Base-by-base conservation (phyloP, 2,797 vertebrate genomes). In the Falco columbarius region DNA sequence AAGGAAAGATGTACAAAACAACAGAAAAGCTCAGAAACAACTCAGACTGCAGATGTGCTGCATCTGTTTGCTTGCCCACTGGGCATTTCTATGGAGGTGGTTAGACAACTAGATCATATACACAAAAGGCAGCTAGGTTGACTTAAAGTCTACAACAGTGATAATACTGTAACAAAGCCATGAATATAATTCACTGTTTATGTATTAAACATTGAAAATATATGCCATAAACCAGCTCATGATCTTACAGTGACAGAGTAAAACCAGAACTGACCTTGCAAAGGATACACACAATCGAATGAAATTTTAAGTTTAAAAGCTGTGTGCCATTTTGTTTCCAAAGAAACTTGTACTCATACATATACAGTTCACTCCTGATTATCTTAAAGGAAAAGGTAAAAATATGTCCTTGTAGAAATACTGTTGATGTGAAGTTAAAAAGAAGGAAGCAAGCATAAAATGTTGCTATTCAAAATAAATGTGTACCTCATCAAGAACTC, bases 21-120 rank as follows among this genome's bases (percentile, higher is more conserved):
- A 92, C 38, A 86, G 68, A 89, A 80, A 56, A 90, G 32, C 49
- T 92, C 42, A 88, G 81, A 95, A 89, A 84, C 36, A 67, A 67
- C 46, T 94, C 56, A 84, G 46, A 47, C 67, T 96, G 51, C 95
- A 96, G 95, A 94, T 97, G 95, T 95, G 63, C 54, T 88, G 34
- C 95, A 96, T 97, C 92, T 98, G 95, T 88, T 96, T 94, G n/a
- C 20, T 86, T 94, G 51, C 86, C 86, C 93, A 86, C 86, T 87
- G 82, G 90, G 63, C 20, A 81, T 94, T 96, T 89, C 86, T 67
- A 95, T 2, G 7, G 90, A 93, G 85, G 81, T 51, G 46, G 81
- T 62, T 75, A 88, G 79, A 94, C 79, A 92, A 84, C 55, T 83
- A 79, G 66, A 93, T 82, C 88, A 91, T 71, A 93, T 89, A 91